Base-by-base conservation (phyloP, 2,888 invertebrate species). In the Pyrochroa serraticornis region DNA sequence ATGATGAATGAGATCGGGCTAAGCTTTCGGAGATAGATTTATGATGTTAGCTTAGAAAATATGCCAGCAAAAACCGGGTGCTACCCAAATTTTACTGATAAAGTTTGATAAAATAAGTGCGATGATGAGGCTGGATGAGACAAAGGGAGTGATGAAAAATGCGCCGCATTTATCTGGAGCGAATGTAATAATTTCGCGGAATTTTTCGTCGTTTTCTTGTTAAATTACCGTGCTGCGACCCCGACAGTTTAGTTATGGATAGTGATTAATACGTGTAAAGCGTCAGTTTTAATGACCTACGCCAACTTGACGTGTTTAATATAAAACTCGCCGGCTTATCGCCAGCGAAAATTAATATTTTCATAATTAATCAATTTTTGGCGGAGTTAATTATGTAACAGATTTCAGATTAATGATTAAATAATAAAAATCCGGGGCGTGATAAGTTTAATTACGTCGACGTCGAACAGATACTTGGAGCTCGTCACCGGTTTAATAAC, bases 21-120 rank as follows among this genome's bases (percentile, higher is more conserved):
- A 14, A 46, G 49, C 52, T 46, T 53, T 52, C 30, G 39, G 42
- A 41, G 53, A 61, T 58, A 62, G 59, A 62, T 62, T 62, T 62
- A 62, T 62, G 62, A 62, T 62, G 59, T 62, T 56, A 49, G 59
- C 62, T 59, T 62, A 62, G 47, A 61, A 58, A 62, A 62, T 60
- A 60, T 53, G 59, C 59, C 47, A 32, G 50, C 33, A 41, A 61
- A 58, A 49, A 54, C 52, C 45, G 48, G 42, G 45, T 57, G 62
- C 46, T 52, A 46, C 53, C 56, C 41, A 52, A 61, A 58, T 53
- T 60, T 44, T 35, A 36, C 62, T 59, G 63, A 61, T 61, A 59
- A 38, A 64, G 55, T 62, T 60, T 58, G 54, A 57, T 51, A 50
- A 47, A 59, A 60, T 48, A 46, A 60, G 35, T 35, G 54, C 46